These are phyloP conservation scores for Hylomyscus alleni DNA, from an alignment of 2,797 vertebrate species.

Conservation along the genomic window DNA sequence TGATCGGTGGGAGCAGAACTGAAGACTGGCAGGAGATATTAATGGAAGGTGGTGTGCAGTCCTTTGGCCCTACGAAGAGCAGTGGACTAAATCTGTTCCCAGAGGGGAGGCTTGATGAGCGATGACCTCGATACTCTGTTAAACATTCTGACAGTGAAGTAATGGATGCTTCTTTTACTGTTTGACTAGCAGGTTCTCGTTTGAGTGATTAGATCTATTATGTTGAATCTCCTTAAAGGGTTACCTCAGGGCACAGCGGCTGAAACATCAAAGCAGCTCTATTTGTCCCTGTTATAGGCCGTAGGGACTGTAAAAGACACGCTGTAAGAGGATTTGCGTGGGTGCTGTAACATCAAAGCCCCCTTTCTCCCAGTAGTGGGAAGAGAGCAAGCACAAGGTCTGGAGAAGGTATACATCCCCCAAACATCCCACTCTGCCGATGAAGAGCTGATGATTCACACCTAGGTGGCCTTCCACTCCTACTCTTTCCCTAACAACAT, in stretches of 20 bases:
- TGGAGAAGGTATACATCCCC: slow-evolving; percentile 10
- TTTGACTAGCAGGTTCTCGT: slow-evolving; percentile 45
- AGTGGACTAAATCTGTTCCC: slow-evolving; percentile 74
- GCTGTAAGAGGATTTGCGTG: slow-evolving; percentile 59
- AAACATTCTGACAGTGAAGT: slow-evolving; percentile 36
- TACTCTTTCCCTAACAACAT: slow-evolving; percentile 13
- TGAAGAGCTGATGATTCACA: slow-evolving; percentile 61
- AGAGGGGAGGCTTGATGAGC: slow-evolving; percentile 80
- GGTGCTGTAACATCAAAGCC: slow-evolving; percentile 39
- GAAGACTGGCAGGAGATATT: slow-evolving; percentile 85
- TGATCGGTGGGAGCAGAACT: slow-evolving; percentile 86
- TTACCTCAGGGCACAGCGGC: neutral
- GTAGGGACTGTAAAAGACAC: slow-evolving; percentile 28
- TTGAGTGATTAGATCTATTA: neutral
- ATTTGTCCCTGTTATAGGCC: neutral
- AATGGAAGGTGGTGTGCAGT: slow-evolving; percentile 83
- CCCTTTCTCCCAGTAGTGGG: neutral
- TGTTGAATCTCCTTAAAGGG: slow-evolving; percentile 55
- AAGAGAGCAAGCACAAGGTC: slow-evolving; percentile 9
- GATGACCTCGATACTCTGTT: slow-evolving; percentile 75
- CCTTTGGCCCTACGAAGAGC: slow-evolving; percentile 83
- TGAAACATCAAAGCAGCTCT: neutral
- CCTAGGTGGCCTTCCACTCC: neutral
- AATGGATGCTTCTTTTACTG: slow-evolving; percentile 58
- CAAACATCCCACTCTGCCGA: slow-evolving; percentile 46